phyloP scores from a whole-genome alignment of 2,797 vertebrate species.

The Ibycter americanus region DNA sequence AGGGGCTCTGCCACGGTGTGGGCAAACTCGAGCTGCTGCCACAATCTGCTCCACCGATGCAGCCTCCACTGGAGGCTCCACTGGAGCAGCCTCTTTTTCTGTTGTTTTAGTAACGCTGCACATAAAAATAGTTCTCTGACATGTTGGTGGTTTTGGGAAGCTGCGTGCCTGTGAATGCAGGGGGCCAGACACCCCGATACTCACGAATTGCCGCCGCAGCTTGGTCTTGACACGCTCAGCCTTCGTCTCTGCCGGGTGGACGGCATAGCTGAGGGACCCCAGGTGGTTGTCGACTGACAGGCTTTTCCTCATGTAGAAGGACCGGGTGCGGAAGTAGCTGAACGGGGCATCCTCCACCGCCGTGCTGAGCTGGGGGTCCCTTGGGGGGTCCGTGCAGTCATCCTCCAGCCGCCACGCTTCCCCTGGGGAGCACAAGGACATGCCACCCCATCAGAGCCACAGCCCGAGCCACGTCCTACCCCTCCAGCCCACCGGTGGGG shows the following conservation, averaged over 20 bases:
- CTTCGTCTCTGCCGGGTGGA: conserved; percentile 61
- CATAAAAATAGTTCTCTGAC: not conserved
- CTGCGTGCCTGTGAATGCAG: fast-evolving
- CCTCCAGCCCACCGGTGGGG: not conserved
- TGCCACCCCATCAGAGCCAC: not conserved
- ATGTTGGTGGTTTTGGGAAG: fast-evolving
- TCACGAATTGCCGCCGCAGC: conserved; percentile 91
- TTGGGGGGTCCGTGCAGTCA: conserved; percentile 50
- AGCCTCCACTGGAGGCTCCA: too few relatives aligned
- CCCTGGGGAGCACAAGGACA: conserved; percentile 65
- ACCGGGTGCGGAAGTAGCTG: conserved; percentile 80
- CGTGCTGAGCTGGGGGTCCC: conserved; percentile 64
- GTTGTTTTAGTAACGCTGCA: fast-evolving
- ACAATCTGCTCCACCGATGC: not conserved
- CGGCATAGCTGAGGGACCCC: conserved; percentile 73
- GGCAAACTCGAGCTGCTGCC: not conserved
- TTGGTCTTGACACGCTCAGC: conserved; percentile 76
- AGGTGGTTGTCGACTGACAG: conserved; percentile 88
- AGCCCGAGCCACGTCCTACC: fast-evolving
- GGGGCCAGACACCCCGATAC: conserved; percentile 22
- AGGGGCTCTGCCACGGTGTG: fast-evolving
- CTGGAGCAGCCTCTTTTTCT: not conserved
- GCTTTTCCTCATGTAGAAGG: conserved; percentile 90
- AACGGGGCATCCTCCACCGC: conserved; percentile 80
- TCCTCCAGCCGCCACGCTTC: conserved; percentile 88